Conservation (phyloP, 2,797 vertebrate genomes). For the Anisognathus igniventris region DNA sequence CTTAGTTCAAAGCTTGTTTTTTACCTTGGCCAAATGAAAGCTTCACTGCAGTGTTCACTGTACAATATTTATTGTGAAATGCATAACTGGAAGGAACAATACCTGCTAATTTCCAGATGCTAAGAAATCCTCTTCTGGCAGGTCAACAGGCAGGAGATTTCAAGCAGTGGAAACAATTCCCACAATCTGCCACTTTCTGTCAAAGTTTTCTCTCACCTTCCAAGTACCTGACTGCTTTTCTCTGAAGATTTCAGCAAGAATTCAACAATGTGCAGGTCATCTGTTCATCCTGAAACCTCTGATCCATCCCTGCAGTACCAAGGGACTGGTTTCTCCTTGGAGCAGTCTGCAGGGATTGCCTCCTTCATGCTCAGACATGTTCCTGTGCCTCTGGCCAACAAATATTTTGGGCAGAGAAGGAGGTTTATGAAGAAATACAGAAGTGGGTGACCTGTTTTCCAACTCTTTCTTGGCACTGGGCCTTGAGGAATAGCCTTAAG, state of each 20-base stretch:
- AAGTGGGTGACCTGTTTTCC: not conserved
- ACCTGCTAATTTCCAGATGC: not conserved
- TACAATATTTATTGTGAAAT: slow-evolving; percentile 63
- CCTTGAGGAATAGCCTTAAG: not conserved
- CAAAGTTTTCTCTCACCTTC: not conserved
- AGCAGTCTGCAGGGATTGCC: not conserved
- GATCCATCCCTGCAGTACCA: not conserved
- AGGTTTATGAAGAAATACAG: not conserved
- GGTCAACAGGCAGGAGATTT: not conserved
- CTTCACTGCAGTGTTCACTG: not conserved
- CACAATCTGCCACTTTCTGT: not conserved
- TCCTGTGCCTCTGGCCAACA: not conserved
- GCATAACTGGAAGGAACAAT: not conserved
- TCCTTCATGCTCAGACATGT: not conserved
- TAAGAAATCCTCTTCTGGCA: not conserved
- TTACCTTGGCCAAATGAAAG: slow-evolving; percentile 38
- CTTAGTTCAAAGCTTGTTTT: not conserved
- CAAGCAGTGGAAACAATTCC: not conserved
- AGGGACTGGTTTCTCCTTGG: not conserved
- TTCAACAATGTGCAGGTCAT: not conserved
- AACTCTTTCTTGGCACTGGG: not conserved
- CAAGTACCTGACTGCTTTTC: not conserved
- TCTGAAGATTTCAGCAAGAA: not conserved
- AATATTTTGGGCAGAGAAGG: not conserved
- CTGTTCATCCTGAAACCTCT: not conserved